Evolutionary conservation across 2,888 invertebrate species (phyloP).

Genomic region (Lamproptera curius): DNA sequence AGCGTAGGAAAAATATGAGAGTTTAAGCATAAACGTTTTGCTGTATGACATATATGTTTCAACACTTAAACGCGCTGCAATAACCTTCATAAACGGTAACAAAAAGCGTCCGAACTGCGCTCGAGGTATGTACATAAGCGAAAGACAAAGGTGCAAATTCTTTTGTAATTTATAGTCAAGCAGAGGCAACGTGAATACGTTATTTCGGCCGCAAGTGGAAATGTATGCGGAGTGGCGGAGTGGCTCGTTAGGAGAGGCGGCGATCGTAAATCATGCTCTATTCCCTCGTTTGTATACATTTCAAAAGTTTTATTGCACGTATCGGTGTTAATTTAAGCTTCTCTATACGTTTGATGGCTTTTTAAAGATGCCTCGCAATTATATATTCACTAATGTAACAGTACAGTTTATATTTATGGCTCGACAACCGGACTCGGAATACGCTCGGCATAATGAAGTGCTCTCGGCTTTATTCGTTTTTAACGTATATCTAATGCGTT

Average conservation of each 20-base stretch:
- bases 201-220: background rate
- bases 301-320: conserved; percentile 10
- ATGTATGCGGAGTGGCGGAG: background rate
- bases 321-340: conserved; percentile 11
- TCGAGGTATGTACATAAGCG: too few relatives aligned
- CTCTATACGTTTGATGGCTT: conserved; percentile 13
- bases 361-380: conserved; percentile 8
- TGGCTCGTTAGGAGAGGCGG: background rate
- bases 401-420: background rate
- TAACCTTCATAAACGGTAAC: too few relatives aligned
- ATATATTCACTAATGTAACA: background rate
- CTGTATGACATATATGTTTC: background rate
- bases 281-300: conserved; percentile 1
- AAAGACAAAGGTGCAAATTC: too few relatives aligned
- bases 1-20: background rate
- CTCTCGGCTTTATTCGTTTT: background rate
- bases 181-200: too few relatives aligned
- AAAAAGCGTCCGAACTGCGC: background rate
- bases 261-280: conserved; percentile 8
- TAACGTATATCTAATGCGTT: too few relatives aligned
- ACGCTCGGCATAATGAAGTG: background rate
- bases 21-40: background rate
- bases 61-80: background rate
- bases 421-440: background rate
- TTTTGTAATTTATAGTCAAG: too few relatives aligned